phyloP scores from a whole-genome alignment of 64 coral and sea anemone genomes.

The Dendrophyllia cribrosa region DNA sequence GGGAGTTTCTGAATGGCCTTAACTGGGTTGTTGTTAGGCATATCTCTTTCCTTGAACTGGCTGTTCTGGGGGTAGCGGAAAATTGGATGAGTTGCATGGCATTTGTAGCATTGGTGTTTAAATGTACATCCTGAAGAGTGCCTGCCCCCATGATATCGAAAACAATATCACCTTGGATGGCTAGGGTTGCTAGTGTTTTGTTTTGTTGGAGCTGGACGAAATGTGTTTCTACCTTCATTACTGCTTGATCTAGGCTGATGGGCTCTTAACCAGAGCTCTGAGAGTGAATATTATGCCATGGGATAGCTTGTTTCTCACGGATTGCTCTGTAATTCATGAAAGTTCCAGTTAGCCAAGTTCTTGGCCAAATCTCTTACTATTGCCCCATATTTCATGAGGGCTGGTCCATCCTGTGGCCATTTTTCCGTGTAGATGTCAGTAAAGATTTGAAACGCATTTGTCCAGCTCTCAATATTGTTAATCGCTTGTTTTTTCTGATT shows the following conservation, averaged over 20 bases:
- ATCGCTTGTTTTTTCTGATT: background rate
- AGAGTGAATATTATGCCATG: no score
- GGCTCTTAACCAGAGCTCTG: background rate
- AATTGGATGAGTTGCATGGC: background rate
- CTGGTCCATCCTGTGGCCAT: background rate
- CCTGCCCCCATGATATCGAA: no score
- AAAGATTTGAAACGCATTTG: constrained; percentile 59
- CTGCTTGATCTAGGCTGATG: background rate
- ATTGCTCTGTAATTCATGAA: no score
- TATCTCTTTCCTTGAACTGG: no score
- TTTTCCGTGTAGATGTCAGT: constrained; percentile 17
- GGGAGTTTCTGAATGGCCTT: no score
- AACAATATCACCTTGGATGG: background rate
- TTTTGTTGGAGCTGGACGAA: background rate
- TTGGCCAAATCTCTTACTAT: constrained; percentile 27
- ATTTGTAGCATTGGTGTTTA: background rate
- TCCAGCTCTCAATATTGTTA: constrained; percentile 28
- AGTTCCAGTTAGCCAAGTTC: background rate
- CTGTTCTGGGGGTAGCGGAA: no score
- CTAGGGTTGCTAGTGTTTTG: background rate
- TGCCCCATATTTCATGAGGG: no score
- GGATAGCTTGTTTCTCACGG: no score
- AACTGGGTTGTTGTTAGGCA: no score
- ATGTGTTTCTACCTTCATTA: background rate
- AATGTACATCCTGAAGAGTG: no score